phyloP scores from a whole-genome alignment of 2,797 vertebrate species.

The Melopsittacus undulatus region DNA sequence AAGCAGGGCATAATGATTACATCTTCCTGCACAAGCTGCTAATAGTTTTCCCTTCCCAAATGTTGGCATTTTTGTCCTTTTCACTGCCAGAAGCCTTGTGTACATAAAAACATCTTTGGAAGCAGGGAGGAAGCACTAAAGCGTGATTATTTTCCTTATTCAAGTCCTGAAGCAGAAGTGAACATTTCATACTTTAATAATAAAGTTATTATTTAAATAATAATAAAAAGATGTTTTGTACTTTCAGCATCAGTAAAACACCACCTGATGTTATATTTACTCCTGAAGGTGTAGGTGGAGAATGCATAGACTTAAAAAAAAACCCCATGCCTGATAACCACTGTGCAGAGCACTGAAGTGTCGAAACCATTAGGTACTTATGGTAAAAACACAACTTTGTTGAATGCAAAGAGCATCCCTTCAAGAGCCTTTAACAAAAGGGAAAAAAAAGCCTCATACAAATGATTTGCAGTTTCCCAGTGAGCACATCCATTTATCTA shows the following conservation, averaged over 20 bases:
- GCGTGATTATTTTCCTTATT: neutral
- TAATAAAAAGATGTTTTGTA: neutral
- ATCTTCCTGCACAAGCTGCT: neutral
- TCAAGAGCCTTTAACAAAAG: neutral
- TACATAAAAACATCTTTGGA: neutral
- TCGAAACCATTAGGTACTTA: neutral
- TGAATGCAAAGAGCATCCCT: neutral
- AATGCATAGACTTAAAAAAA: slow-evolving; percentile 11
- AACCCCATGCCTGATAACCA: neutral
- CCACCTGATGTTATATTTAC: neutral
- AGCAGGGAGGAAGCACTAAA: neutral
- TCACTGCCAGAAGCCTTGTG: neutral
- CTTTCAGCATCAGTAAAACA: neutral
- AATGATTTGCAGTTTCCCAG: slow-evolving; percentile 33
- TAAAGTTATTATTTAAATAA: neutral
- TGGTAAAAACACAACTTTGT: neutral
- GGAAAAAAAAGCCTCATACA: neutral
- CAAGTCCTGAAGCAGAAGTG: neutral
- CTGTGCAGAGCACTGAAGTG: neutral
- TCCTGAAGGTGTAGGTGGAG: neutral
- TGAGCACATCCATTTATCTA: slow-evolving; percentile 38
- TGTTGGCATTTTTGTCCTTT: neutral
- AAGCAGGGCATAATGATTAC: neutral
- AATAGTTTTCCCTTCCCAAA: neutral
- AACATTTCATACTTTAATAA: neutral